A percentile compares a stretch with the other conserved stretches of the same genome.
Conservation (phyloP, 2,888 invertebrate species). For the Apamea anceps region DNA sequence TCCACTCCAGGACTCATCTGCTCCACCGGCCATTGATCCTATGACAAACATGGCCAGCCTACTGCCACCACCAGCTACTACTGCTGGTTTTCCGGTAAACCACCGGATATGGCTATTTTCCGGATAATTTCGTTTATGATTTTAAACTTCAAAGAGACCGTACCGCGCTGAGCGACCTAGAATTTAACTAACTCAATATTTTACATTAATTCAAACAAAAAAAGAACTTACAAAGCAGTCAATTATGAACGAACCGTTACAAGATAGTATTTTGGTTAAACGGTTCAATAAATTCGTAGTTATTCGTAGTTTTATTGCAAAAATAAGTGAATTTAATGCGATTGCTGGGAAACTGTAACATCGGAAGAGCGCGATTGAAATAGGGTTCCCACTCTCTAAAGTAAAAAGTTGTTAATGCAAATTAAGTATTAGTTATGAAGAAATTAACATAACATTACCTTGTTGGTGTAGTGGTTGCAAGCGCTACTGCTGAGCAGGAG, state of each 20-base stretch:
- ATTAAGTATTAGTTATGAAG: too few relatives aligned
- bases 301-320: slow-evolving; percentile 43
- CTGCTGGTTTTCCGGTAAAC: neutral
- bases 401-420: neutral
- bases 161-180: neutral
- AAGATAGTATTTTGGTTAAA: slow-evolving; percentile 7
- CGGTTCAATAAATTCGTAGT: slow-evolving; percentile 29
- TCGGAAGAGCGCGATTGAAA: slow-evolving; percentile 51
- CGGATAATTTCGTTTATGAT: neutral
- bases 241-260: neutral
- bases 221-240: too few relatives aligned
- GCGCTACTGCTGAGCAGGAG: neutral
- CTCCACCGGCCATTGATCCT: neutral
- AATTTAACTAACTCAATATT: neutral
- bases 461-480: neutral
- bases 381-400: slow-evolving; percentile 37
- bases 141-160: neutral
- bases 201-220: neutral
- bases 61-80: neutral
- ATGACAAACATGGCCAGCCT: neutral
- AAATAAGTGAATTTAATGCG: slow-evolving; percentile 41
- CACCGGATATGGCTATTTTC: neutral
- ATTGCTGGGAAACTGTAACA: slow-evolving; percentile 53
- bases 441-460: neutral
- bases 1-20: neutral